A percentile compares a stretch with the other conserved stretches of the same genome.
Conservation (phyloP, 2,888 invertebrate species). For the Eupeodes luniger region DNA sequence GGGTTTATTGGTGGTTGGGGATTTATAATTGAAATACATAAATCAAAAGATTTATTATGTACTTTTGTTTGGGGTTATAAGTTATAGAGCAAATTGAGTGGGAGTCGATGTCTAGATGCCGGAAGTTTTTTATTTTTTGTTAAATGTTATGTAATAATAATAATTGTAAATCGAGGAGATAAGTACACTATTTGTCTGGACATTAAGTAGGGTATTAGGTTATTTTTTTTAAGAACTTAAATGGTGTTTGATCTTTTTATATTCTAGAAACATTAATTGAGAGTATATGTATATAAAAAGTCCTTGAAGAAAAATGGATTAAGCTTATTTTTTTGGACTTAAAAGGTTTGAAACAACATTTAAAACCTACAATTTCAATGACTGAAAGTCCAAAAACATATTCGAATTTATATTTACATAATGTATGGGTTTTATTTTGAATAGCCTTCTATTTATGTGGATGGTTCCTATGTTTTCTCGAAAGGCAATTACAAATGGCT, state of each 20-base stretch:
- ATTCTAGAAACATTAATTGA: too few species aligned
- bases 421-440: too few species aligned
- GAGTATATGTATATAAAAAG: too few species aligned
- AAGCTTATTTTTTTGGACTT: too few species aligned
- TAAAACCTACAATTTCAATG: too few species aligned
- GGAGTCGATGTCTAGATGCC: slow-evolving; percentile 38
- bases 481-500: too few species aligned
- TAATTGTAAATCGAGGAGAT: slow-evolving; percentile 26
- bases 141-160: slow-evolving; percentile 43
- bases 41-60: slow-evolving; percentile 56
- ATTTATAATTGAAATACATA: slow-evolving; percentile 43
- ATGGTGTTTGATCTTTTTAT: not conserved
- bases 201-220: slow-evolving; percentile 17
- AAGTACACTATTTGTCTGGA: slow-evolving; percentile 16
- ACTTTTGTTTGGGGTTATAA: slow-evolving; percentile 1
- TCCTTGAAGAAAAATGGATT: too few species aligned
- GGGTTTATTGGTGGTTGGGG: not conserved
- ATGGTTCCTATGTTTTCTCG: too few species aligned
- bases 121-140: slow-evolving; percentile 49
- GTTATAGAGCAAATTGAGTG: slow-evolving; percentile 33
- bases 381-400: too few species aligned
- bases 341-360: too few species aligned
- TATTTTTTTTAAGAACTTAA: not conserved
- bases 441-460: too few species aligned
- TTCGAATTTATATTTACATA: too few species aligned